Percentiles rank a stretch among this genome's conserved stretches.
These are phyloP conservation scores for Falco concolor DNA, from an alignment of 2,797 vertebrate genomes.

Conservation along the genomic window DNA sequence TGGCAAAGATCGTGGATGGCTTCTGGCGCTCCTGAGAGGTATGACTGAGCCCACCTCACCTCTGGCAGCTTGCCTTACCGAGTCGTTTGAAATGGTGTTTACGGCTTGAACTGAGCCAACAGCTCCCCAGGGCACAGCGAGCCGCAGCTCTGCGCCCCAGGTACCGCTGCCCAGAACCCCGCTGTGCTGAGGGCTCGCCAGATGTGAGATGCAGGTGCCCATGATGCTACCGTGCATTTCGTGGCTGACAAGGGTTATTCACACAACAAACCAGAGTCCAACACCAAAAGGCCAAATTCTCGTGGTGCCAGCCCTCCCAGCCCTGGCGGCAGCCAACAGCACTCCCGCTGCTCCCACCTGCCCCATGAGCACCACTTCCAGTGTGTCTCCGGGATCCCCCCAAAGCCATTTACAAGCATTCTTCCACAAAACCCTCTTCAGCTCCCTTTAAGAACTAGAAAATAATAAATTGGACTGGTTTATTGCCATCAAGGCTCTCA, in stretches of 20 bases:
- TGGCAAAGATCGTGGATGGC: rapidly evolving
- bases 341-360: neutral
- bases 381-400: neutral
- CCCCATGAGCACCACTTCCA: rapidly evolving
- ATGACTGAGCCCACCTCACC: neutral
- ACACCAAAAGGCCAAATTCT: rapidly evolving
- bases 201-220: rapidly evolving
- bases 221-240: rapidly evolving
- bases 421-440: neutral
- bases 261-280: rapidly evolving
- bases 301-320: rapidly evolving
- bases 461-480: neutral
- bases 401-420: neutral
- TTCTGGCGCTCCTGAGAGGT: neutral
- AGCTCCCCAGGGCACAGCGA: neutral
- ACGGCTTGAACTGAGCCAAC: rapidly evolving
- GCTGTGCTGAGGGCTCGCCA: neutral
- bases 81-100: neutral
- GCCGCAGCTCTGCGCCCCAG: rapidly evolving
- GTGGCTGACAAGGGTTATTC: rapidly evolving
- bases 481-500: neutral
- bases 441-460: neutral
- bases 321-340: rapidly evolving
- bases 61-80: neutral
- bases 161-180: neutral